Percentiles rank a stretch among this genome's conserved stretches.
These are phyloP conservation scores for Polymixis lichenea DNA, from an alignment of 2,888 invertebrate species.

Conservation along the genomic window DNA sequence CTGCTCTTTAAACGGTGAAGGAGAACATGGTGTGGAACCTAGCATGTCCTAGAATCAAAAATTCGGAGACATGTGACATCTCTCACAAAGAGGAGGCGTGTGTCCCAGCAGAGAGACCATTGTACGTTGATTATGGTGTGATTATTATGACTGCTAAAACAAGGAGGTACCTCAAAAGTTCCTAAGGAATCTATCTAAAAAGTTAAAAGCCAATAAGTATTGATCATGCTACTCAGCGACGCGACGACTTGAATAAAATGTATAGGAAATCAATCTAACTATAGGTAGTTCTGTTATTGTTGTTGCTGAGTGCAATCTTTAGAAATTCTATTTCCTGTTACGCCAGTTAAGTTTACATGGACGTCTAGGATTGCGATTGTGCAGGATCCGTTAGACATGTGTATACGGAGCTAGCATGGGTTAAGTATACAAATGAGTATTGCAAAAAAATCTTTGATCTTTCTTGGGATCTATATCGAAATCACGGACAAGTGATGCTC, in stretches of 20 bases:
- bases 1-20: too few species aligned
- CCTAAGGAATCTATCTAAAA: too few species aligned
- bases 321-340: slow-evolving; percentile 20
- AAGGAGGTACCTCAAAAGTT: too few species aligned
- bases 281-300: neutral
- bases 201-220: neutral
- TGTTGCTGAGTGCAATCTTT: slow-evolving; percentile 16
- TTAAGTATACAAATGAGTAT: neutral
- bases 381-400: neutral
- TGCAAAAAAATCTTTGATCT: neutral
- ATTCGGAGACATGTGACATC: neutral
- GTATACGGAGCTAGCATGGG: neutral
- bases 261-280: slow-evolving; percentile 20
- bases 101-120: neutral
- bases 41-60: neutral
- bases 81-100: neutral
- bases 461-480: neutral
- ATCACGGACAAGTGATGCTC: neutral
- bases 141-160: too few species aligned
- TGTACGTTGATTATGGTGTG: neutral
- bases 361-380: neutral
- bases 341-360: too few species aligned
- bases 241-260: too few species aligned
- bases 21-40: too few species aligned
- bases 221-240: too few species aligned